phyloP scores from a whole-genome alignment of 2,888 invertebrate species.

The Cepaea hortensis region DNA sequence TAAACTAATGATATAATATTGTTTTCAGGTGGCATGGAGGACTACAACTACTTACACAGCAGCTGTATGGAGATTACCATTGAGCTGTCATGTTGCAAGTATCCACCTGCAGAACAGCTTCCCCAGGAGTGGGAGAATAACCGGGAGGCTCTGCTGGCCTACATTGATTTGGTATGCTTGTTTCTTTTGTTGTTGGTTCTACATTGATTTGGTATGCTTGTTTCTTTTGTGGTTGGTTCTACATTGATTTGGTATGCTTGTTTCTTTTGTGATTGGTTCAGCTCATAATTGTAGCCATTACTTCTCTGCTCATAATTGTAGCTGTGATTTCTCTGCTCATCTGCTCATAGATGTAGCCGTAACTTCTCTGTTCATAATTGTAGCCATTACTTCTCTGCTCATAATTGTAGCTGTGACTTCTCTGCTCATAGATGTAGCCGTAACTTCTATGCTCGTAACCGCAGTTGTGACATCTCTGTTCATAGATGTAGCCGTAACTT shows the following conservation, averaged over 20 bases:
- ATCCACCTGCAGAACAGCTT: conserved; percentile 59
- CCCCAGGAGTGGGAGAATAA: conserved; percentile 71
- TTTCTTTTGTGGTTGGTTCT: conserved; percentile 40
- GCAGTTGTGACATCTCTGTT: too few species aligned
- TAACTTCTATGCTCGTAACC: too few species aligned
- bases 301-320: too few species aligned
- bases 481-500: too few species aligned
- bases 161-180: conserved; percentile 68
- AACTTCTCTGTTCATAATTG: too few species aligned
- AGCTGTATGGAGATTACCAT: conserved; percentile 73
- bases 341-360: too few species aligned
- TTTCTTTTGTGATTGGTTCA: neutral
- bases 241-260: conserved; percentile 68
- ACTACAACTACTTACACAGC: conserved; percentile 72
- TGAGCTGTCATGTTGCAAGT: conserved; percentile 73
- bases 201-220: conserved; percentile 68
- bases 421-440: too few species aligned
- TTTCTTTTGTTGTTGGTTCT: conserved; percentile 38
- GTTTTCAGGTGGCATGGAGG: conserved; percentile 71
- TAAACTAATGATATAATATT: neutral
- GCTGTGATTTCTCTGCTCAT: too few species aligned
- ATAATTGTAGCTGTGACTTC: too few species aligned
- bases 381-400: too few species aligned
- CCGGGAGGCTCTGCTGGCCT: conserved; percentile 68
- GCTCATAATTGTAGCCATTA: too few species aligned